Conservation (phyloP, 2,888 invertebrate genomes). For the Elysia crispata region DNA sequence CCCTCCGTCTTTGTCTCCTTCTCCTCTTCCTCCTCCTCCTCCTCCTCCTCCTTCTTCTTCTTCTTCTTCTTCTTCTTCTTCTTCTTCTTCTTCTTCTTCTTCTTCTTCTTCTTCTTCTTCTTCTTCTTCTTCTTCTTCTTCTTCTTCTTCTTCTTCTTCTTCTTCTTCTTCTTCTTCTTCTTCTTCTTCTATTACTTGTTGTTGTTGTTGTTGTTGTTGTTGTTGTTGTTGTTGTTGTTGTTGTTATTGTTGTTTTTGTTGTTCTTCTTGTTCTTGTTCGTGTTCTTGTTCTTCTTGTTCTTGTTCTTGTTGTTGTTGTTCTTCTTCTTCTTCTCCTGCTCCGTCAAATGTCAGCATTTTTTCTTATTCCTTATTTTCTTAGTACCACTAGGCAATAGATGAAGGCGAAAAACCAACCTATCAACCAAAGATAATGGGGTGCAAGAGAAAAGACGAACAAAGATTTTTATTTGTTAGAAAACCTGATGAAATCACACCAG, state of each 20-base stretch:
- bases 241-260: conserved; percentile 13
- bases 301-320: conserved; percentile 13
- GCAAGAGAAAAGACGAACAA: no score
- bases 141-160: not conserved
- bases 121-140: conserved; percentile 17
- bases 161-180: conserved; percentile 15
- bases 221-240: conserved; percentile 12
- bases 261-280: conserved; percentile 14
- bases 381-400: no score
- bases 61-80: no score
- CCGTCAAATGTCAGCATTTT: not conserved
- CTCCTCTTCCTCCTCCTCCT: conserved; percentile 10
- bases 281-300: conserved; percentile 16
- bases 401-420: no score
- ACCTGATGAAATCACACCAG: no score
- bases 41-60: not conserved
- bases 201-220: conserved; percentile 6
- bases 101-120: conserved; percentile 27
- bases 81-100: conserved; percentile 12
- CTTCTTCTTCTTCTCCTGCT: not conserved
- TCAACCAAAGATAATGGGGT: no score
- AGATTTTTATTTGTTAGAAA: no score
- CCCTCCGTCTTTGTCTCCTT: no score
- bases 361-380: not conserved
- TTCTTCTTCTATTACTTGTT: not conserved